phyloP scores from a whole-genome alignment of 1,140 invertebrate genomes.

The Cyclargus thomasi region DNA sequence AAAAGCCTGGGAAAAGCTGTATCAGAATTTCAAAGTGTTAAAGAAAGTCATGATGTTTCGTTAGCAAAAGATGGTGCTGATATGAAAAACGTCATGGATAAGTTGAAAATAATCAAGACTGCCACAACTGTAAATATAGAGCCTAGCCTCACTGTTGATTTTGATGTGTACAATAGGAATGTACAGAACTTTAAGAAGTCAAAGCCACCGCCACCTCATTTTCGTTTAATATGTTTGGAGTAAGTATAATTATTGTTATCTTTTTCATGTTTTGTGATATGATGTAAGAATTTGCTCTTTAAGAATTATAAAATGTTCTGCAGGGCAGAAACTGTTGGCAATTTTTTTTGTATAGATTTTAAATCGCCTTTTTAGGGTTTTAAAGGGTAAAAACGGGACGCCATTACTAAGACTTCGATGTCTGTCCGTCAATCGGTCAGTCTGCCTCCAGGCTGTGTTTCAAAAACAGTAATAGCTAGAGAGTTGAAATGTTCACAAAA shows the following conservation, averaged over 20 bases:
- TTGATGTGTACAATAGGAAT: conserved; percentile 66
- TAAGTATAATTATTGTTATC: conserved; percentile 39
- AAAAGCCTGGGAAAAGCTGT: conserved; percentile 49
- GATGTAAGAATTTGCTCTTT: too few relatives aligned
- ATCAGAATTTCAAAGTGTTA: conserved; percentile 29
- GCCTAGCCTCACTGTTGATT: conserved; percentile 48
- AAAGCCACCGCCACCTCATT: conserved; percentile 52
- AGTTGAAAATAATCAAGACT: conserved; percentile 53
- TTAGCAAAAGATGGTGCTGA: conserved; percentile 52
- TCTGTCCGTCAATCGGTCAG: too few relatives aligned
- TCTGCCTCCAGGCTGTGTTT: too few relatives aligned
- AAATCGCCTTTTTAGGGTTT: too few relatives aligned
- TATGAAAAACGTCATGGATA: conserved; percentile 45
- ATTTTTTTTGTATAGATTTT: too few relatives aligned
- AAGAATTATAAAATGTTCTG: too few relatives aligned
- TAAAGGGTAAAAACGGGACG: too few relatives aligned
- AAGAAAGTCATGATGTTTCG: conserved; percentile 29
- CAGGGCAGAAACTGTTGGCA: too few relatives aligned
- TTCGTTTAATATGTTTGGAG: conserved; percentile 56
- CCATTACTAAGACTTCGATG: too few relatives aligned
- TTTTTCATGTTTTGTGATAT: background rate
- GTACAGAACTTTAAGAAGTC: conserved; percentile 63
- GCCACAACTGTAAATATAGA: conserved; percentile 29
- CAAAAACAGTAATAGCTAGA: too few relatives aligned
- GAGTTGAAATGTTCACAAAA: too few relatives aligned